A percentile compares a stretch with the other conserved stretches of the same genome.
These are phyloP conservation scores for Halcyon senegalensis DNA, from an alignment of 2,113 vertebrate species.

Conservation along the genomic window DNA sequence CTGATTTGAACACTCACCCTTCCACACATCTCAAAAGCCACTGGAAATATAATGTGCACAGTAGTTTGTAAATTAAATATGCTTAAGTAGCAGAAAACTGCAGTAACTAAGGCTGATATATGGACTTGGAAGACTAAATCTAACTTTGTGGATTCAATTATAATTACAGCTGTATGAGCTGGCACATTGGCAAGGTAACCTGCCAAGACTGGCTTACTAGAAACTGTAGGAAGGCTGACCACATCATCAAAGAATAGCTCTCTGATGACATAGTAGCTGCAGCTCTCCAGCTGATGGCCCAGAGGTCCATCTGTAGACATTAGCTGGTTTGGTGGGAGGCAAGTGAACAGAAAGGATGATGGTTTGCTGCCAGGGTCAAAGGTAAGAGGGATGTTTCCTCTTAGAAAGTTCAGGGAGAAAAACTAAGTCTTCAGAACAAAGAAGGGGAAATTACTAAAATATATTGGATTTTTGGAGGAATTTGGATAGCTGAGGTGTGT, in stretches of 20 bases:
- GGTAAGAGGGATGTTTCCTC: conserved; percentile 37
- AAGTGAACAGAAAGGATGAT: background rate
- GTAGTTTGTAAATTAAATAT: conserved; percentile 69
- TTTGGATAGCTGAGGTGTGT: conserved; percentile 22
- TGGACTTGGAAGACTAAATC: conserved; percentile 61
- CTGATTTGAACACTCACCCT: background rate
- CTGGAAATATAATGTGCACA: conserved; percentile 58
- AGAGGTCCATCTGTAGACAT: background rate
- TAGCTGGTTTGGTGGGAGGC: background rate
- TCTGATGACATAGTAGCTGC: conserved; percentile 43
- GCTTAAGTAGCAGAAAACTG: conserved; percentile 68
- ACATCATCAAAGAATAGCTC: conserved; percentile 59
- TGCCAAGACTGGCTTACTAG: conserved; percentile 63
- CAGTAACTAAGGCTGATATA: conserved; percentile 59
- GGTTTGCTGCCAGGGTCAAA: conserved; percentile 16
- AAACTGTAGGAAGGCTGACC: conserved; percentile 35
- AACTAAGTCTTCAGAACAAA: conserved; percentile 17
- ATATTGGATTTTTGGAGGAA: conserved; percentile 40
- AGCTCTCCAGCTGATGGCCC: conserved; percentile 3
- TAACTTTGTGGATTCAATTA: conserved; percentile 72
- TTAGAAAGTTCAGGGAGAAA: conserved; percentile 41
- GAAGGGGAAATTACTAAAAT: conserved; percentile 61
- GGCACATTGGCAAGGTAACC: conserved; percentile 48
- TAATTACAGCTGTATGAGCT: conserved; percentile 72
- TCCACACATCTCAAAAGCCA: conserved; percentile 12